Percentiles rank a stretch among this genome's conserved stretches.
These are phyloP conservation scores for Cephus pygmeus DNA, from an alignment of 2,888 invertebrate genomes.

Conservation along the genomic window DNA sequence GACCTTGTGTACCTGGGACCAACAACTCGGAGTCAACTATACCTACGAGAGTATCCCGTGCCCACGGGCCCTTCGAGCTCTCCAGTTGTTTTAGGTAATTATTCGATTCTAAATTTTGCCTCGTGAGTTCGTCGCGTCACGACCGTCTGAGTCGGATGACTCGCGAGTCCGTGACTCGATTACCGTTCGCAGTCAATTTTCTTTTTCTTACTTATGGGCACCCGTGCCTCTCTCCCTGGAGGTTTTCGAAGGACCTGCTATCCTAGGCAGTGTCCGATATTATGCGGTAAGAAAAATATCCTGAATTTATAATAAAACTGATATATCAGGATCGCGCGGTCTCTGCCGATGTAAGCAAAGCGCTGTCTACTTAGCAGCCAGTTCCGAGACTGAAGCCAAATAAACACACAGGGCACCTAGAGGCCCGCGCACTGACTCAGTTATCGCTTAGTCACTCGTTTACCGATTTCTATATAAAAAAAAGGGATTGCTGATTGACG, in stretches of 20 bases:
- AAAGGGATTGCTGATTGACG: neutral
- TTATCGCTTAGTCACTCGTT: slow-evolving; percentile 47
- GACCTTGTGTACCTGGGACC: slow-evolving; percentile 51
- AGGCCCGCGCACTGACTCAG: slow-evolving; percentile 34
- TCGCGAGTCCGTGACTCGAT: neutral
- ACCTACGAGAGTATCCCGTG: slow-evolving; percentile 1
- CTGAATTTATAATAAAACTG: slow-evolving; percentile 28
- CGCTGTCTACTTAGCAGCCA: slow-evolving; percentile 26
- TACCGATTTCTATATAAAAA: slow-evolving; percentile 37
- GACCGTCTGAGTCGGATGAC: neutral
- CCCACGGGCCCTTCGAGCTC: neutral
- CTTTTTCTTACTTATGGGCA: neutral
- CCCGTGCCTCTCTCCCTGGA: neutral
- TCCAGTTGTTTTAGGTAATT: neutral
- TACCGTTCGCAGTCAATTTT: neutral
- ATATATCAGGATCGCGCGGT: slow-evolving; percentile 38
- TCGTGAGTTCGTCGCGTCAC: neutral
- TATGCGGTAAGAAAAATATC: neutral
- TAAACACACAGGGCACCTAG: slow-evolving; percentile 42
- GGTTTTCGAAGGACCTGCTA: neutral
- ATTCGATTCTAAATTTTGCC: neutral
- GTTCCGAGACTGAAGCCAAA: slow-evolving; percentile 46
- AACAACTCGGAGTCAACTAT: slow-evolving; percentile 33
- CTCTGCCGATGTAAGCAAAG: slow-evolving; percentile 24
- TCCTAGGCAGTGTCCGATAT: neutral